phyloP scores from a whole-genome alignment of 2,888 invertebrate species.

The Rhagonycha lutea region DNA sequence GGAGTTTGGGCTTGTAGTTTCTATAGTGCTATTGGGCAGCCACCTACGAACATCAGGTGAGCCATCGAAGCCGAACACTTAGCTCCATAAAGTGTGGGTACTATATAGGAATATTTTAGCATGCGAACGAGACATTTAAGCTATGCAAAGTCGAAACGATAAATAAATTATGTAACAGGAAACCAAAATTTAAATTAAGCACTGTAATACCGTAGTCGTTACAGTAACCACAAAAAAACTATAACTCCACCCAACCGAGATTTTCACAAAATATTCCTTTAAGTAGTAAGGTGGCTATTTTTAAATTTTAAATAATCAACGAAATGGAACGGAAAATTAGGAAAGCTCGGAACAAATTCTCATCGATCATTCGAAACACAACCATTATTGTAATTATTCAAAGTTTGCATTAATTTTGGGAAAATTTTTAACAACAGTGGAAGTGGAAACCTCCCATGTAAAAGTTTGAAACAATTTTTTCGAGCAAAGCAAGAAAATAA shows the following conservation, averaged over 20 bases:
- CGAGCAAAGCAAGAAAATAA: background rate
- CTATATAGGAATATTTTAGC: background rate
- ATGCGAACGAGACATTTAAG: background rate
- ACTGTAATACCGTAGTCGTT: background rate
- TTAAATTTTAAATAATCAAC: background rate
- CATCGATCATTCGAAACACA: background rate
- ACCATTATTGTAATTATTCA: background rate
- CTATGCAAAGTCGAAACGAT: background rate
- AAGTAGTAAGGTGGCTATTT: background rate
- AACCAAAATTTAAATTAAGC: background rate
- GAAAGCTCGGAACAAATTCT: background rate
- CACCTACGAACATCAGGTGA: too few relatives aligned
- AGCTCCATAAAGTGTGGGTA: background rate
- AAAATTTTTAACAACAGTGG: background rate
- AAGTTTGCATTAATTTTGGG: background rate
- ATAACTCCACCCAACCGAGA: background rate
- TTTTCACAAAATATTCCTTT: background rate
- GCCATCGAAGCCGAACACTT: background rate
- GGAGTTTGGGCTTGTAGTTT: too few relatives aligned
- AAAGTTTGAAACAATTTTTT: background rate
- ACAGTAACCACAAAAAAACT: background rate
- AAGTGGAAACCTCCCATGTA: background rate
- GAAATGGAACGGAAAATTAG: background rate
- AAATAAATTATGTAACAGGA: background rate
- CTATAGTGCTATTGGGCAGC: too few relatives aligned